Evolutionary conservation across 1,140 invertebrate species (phyloP), one percentile per base, ranked within the genome.

Genomic region (Argopecten irradians): DNA sequence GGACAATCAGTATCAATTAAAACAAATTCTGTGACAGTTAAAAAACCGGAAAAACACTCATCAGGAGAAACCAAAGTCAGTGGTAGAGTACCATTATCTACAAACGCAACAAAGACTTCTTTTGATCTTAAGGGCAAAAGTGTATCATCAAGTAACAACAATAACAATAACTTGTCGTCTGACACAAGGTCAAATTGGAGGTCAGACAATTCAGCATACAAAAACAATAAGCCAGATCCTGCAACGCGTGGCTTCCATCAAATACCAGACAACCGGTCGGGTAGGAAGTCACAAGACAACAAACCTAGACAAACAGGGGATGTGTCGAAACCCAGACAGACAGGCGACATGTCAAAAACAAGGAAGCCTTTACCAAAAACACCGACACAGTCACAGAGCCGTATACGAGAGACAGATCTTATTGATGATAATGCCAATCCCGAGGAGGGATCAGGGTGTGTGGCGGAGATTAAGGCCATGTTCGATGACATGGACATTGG

Each of bases 401-500:
- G 82, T 39, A 36, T 83, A 43, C 87, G 84, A 16, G 87, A 88
- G 22, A 39, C 87, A 14, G 82, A 85, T 46, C 82, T 34, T 28
- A 71, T 71, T 28, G 55, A 71, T 16, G n/a, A 71, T n/a, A 71
- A 71, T 71, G 55, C n/a, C 55, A 71, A 71, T 71, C 55, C 55
- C 8, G 55, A 71, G 0, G 55, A 71, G 55, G 55, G 55, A 3
- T 71, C 55, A 28, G 55, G 55, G 28, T 71, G 55, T 35, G 87
- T 90, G 22, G 82, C 89, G 5, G 84, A 86, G 5, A 88, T 90
- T 71, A 88, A 88, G 87, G 89, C 89, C 9, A 90, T 90, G 89
- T 90, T 90, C 87, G 89, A 90, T 88, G 46, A 87, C 85, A 90
- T 89, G 88, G 85, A 89, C 14, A 71, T 89, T 28, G 55, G 89